Base-by-base conservation (phyloP, 2,797 vertebrate genomes). In the Myiotriccus ornatus region DNA sequence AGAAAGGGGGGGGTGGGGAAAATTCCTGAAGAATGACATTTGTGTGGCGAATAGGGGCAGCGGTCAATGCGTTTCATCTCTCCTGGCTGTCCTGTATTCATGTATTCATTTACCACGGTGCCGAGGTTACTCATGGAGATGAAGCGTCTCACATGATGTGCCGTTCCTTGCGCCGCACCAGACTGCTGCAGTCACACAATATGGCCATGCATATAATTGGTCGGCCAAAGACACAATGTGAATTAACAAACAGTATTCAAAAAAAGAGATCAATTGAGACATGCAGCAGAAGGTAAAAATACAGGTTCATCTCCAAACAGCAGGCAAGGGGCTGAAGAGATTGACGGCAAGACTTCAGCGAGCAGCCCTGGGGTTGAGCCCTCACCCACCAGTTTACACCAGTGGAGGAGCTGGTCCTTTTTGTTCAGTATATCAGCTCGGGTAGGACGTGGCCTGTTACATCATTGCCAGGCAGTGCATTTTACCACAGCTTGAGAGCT, bases 241-340 rank as follows among this genome's bases (percentile, higher is more conserved):
- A 97, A 94, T 86, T 96, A 85, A 89, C 96, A 97, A 97, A 96
- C 35, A 80, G 91, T 9, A 78, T 55, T 76, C 27, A 1, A 32
- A 9, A 94, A 95, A 96, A 85, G 73, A 94, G 74, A 96, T 92
- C 95, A 89, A 95, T 85, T 90, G 94, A 95, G 95, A 95, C 92
- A 24, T 15, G 27, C 60, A 79, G 80, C 83, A 91, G 86, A 94
- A 94, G 17, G 67, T 90, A 84, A 93, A 95, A 96, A 93, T 64
- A 88, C 81, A 95, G 94, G 81, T 89, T 97, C 91, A 35, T 52
- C 62, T 82, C 57, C 34, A 50, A 76, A 19, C 4, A 27, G 69
- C 79, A 43, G 2, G 21, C 27, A 23, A 49, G 22, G 7, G 57
- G 59, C 56, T 6, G 35, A 57, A 56, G 59, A 70, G 74, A 79